Base-by-base conservation (phyloP, 2,113 vertebrate genomes). In the Gnathonemus echidnorhynchus region DNA sequence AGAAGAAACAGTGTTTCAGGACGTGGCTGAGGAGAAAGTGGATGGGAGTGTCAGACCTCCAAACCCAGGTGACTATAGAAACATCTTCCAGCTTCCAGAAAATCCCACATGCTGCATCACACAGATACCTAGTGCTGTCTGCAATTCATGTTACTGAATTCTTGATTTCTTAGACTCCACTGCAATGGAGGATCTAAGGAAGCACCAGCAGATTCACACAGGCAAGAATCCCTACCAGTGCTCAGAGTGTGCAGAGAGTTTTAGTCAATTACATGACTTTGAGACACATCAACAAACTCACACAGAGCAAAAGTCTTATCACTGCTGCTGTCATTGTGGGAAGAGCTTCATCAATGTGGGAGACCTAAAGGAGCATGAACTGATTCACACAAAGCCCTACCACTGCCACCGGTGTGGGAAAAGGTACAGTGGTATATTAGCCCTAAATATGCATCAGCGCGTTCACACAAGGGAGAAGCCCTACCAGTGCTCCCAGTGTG, bases 91-190 rank as follows among this genome's bases (percentile, higher is more conserved):
- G 48, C 48, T 48, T 48, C 48, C 48, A 49, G 48, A 49, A 49
- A 49, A 2, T 49, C 10, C 48, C 48, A 49, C 48, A 49, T 11
- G 48, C 9, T 49, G 48, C 48, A 49, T 49, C 10, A 49, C 48
- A 49, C 48, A 11, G 48, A 49, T 49, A 49, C 48, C 10, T 49
- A 49, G 10, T 53, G 13, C 50, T 53, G 50, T 53, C 13, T 53
- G 50, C 52, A 56, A 56, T 58, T 58, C 21, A 21, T 24, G 21
- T 8, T 58, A 58, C 21, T 58, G 56, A 58, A 58, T 58, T 58
- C 58, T 31, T 91, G 87, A 56, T 91, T 86, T 46, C 24, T 24
- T 58, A 58, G 56, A 58, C 21, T 24, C 56, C 19, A 58, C 56
- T 58, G 56, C 5, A 58, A 24, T 58, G 48, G 48, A 49, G 56